phyloP scores from a whole-genome alignment of 2,113 vertebrate genomes.

The Mugil cephalus region DNA sequence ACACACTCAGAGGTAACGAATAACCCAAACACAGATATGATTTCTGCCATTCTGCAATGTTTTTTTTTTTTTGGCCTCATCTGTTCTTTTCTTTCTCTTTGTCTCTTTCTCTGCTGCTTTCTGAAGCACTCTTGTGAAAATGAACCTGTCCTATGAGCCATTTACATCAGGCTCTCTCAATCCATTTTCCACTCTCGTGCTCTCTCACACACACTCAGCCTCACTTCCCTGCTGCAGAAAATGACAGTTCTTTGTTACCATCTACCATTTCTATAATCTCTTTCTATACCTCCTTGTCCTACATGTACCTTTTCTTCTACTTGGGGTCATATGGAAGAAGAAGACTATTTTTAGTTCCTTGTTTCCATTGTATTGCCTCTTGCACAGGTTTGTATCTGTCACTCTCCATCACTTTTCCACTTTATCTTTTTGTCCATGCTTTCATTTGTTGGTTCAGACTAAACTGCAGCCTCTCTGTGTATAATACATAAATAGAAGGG shows the following conservation, averaged over 20 bases:
- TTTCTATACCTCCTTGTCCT: constrained; percentile 12
- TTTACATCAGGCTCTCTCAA: constrained; percentile 56
- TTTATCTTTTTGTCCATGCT: no score
- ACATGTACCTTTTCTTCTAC: neutral
- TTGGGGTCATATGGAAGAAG: neutral
- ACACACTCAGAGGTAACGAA: constrained; percentile 6
- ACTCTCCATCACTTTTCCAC: neutral
- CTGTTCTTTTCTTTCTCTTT: constrained; percentile 4
- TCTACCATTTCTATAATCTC: constrained; percentile 18
- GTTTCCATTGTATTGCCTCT: neutral
- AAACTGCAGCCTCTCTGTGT: no score
- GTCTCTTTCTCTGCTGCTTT: constrained; percentile 27
- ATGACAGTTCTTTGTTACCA: constrained; percentile 31
- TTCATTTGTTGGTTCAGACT: no score
- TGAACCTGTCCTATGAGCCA: constrained; percentile 46
- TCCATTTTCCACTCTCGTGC: constrained; percentile 54
- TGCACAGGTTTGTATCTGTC: no score
- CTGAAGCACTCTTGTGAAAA: constrained; percentile 61
- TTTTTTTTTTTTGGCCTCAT: constrained; percentile 22
- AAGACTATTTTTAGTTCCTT: neutral
- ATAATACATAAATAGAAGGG: no score
- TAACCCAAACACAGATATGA: constrained; percentile 7
- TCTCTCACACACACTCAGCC: constrained; percentile 2
- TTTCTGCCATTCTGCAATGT: no score
- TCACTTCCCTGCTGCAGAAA: constrained; percentile 43